Conservation (phyloP, 30 jellyfish, hydroid and myxozoan genomes). For the Hydractinia symbiolongicarpus region DNA sequence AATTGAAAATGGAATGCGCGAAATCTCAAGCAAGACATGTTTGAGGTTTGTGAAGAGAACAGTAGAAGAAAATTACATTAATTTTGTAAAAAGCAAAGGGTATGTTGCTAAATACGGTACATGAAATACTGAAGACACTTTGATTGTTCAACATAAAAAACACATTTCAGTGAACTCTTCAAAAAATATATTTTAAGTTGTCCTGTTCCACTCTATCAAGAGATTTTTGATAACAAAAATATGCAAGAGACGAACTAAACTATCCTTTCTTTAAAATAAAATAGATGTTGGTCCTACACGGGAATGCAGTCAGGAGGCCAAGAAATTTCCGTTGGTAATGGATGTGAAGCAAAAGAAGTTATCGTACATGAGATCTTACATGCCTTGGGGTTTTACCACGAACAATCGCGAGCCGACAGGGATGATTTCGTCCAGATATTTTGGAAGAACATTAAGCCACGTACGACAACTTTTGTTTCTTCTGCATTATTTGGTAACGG, state of each 20-base stretch:
- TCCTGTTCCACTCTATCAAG: too few species aligned
- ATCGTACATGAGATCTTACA: not conserved
- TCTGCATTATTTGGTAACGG: too few species aligned
- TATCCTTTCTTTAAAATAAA: too few species aligned
- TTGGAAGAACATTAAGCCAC: not conserved
- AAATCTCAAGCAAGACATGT: constrained; percentile 1
- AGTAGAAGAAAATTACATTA: constrained; percentile 3
- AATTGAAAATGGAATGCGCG: constrained; percentile 11
- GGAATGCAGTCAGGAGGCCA: constrained; percentile 1
- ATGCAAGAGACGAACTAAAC: too few species aligned
- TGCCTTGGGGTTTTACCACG: constrained; percentile 6
- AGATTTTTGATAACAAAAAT: too few species aligned
- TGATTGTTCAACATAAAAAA: too few species aligned
- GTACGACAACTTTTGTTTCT: not conserved
- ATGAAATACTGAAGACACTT: not conserved
- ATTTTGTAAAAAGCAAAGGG: not conserved
- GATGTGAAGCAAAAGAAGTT: not conserved
- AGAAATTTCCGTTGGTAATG: not conserved
- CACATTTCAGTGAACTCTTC: too few species aligned
- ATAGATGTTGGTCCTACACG: not conserved
- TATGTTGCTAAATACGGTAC: not conserved
- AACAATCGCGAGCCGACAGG: not conserved
- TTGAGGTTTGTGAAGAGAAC: not conserved
- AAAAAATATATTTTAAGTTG: too few species aligned
- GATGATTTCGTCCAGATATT: not conserved